phyloP scores from a whole-genome alignment of 2,888 invertebrate species.

The Drosophila suboccidentalis region DNA sequence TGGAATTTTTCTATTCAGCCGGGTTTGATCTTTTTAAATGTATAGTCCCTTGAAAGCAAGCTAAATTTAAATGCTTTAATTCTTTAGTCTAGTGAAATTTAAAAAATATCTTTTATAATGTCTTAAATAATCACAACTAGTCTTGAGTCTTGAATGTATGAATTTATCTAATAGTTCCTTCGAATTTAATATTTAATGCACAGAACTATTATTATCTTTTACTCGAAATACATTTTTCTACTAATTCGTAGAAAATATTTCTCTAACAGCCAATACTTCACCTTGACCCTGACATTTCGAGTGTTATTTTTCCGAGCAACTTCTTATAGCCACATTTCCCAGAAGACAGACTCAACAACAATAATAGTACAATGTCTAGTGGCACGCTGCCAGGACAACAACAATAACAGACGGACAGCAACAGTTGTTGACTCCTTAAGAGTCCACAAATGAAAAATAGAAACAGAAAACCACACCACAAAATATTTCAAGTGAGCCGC shows the following conservation, averaged over 20 bases:
- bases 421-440: slow-evolving; percentile 23
- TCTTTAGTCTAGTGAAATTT: too few species aligned
- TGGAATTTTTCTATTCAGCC: too few species aligned
- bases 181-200: not conserved
- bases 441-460: not conserved
- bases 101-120: not conserved
- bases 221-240: slow-evolving; percentile 3
- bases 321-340: slow-evolving; percentile 12
- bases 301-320: slow-evolving; percentile 39
- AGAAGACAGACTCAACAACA: slow-evolving; percentile 15
- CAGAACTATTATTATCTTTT: slow-evolving; percentile 13
- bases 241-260: slow-evolving; percentile 19
- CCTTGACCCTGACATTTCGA: slow-evolving; percentile 59
- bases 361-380: slow-evolving; percentile 43
- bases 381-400: slow-evolving; percentile 40
- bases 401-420: slow-evolving; percentile 19
- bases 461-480: slow-evolving; percentile 7
- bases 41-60: too few species aligned
- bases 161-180: not conserved
- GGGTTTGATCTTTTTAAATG: not conserved
- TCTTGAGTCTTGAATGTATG: not conserved
- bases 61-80: too few species aligned
- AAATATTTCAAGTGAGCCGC: slow-evolving; percentile 31
- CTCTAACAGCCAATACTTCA: slow-evolving; percentile 36
- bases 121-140: not conserved